Evolutionary conservation across 92 coral and sea anemone species (phyloP), one percentile per base, ranked within the genome.

Genomic region (Heliopora coerulea): DNA sequence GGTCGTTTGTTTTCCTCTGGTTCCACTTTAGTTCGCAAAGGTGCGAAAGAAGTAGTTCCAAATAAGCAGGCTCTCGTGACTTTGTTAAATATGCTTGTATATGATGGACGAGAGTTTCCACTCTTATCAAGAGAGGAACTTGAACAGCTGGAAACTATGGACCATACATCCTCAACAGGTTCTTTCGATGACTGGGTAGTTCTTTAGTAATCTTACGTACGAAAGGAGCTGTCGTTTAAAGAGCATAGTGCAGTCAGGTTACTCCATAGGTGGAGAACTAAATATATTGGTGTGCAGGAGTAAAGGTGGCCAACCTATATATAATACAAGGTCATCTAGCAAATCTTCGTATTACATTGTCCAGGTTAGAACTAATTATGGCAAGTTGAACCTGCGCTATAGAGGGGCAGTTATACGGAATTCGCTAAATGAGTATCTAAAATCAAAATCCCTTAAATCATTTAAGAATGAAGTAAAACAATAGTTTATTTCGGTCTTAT

Each of bases 371-470:
- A 68, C 75, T n/a, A 68, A 68, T 49, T 68, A 68, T 68, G 29
- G 75, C 31, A 68, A 68, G 50, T 46, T 68, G 21, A 68, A 30
- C 19, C 27, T 68, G 31, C 46, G 75, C 46, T 68, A 41, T 68
- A 57, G 35, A 41, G 75, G 75, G 27, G 75, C 61, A 44, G 50
- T 20, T n/a, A 21, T 46, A 49, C 44, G 75, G 75, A 68, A 68
- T 23, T 68, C 75, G 44, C 62, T 68, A 9, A 30, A 46, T 68
- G 68, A 62, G 52, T 19, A 13, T 59, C 30, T 20, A 56, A 56
- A 56, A 56, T 37, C 11, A 11, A 37, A 37, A 11, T 4, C 4
- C 11, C 42, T 37, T 37, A 4, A 37, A 4, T 37, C 42, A 37
- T 37, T 37, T 37, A 37, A 37, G 42, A 37, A 4, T 37, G 42